Conservation (phyloP, 2,113 vertebrate species). For the Anser cygnoides region DNA sequence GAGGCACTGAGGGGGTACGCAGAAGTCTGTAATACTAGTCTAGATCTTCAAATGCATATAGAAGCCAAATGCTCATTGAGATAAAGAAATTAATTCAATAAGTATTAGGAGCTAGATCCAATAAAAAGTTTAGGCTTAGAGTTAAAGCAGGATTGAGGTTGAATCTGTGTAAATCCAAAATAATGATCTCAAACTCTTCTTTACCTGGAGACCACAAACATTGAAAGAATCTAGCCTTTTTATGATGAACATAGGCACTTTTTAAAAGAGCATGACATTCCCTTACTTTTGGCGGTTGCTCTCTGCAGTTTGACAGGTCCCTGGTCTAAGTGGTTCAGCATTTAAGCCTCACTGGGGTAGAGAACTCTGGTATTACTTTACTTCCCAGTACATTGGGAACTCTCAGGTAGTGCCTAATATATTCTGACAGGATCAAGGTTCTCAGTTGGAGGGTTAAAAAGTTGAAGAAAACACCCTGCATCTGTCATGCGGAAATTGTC, state of each 20-base stretch:
- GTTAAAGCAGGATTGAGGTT: neutral
- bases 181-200: neutral
- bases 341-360: neutral
- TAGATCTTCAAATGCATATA: neutral
- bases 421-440: neutral
- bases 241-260: neutral
- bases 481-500: neutral
- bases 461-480: neutral
- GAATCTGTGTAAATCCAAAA: slow-evolving; percentile 6
- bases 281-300: neutral
- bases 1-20: neutral
- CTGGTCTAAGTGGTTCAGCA: neutral
- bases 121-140: slow-evolving; percentile 37
- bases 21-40: neutral
- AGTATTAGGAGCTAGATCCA: neutral
- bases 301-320: neutral
- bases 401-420: neutral
- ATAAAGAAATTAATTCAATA: slow-evolving; percentile 6
- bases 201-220: neutral
- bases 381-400: neutral
- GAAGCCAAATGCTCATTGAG: neutral
- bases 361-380: neutral
- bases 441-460: neutral
- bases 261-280: neutral
- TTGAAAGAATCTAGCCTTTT: neutral